Percentiles rank a stretch among this genome's conserved stretches.
These are phyloP conservation scores for Melanaphis sacchari DNA, from an alignment of 1,140 invertebrate species.

Conservation along the genomic window DNA sequence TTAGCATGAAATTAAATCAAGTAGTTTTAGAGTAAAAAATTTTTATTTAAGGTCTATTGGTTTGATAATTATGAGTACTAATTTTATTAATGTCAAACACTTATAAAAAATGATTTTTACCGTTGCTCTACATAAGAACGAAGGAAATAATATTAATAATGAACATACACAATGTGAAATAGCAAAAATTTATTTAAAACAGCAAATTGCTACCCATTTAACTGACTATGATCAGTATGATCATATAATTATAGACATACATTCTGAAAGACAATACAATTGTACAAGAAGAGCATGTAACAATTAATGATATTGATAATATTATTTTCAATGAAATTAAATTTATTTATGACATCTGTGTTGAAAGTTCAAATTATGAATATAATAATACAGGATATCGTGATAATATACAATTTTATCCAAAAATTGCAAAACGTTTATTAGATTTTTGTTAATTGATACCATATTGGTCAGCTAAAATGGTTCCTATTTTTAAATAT, in stretches of 20 bases:
- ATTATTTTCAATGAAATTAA: background rate
- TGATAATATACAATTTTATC: background rate
- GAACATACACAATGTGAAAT: background rate
- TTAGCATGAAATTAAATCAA: background rate
- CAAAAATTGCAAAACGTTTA: background rate
- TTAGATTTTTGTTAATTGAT: background rate
- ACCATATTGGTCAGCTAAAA: background rate
- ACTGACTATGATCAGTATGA: background rate
- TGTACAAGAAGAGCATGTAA: background rate
- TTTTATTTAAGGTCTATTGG: slow-evolving; percentile 19
- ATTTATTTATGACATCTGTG: background rate
- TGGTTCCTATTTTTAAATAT: background rate
- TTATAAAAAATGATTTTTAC: background rate
- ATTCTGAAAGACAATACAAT: background rate
- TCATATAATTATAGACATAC: background rate
- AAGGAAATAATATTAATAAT: background rate
- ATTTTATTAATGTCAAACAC: background rate
- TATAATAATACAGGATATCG: background rate
- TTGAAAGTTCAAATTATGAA: background rate
- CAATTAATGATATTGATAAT: background rate
- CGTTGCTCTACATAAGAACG: background rate
- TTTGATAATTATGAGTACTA: background rate
- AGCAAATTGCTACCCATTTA: background rate
- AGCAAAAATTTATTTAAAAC: background rate
- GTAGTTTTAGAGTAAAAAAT: background rate